Percentiles rank a stretch among this genome's conserved stretches.
phyloP scores from a whole-genome alignment of 2,888 invertebrate genomes.

The Ditula angustiorana region DNA sequence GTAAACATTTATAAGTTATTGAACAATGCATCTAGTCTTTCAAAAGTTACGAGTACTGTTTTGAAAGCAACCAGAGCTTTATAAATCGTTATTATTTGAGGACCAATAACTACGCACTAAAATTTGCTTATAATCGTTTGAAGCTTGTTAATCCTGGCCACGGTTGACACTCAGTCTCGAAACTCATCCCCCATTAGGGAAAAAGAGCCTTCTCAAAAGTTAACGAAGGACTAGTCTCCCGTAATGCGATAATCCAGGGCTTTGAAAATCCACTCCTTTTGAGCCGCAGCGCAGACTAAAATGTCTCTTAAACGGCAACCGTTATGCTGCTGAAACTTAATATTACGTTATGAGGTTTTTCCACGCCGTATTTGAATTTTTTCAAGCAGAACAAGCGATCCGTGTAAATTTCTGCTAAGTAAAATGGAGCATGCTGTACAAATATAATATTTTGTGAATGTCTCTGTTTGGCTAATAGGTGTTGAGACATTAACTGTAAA shows the following conservation, averaged over 20 bases:
- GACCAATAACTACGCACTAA: not conserved
- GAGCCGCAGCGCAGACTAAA: constrained; percentile 41
- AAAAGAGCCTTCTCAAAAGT: constrained; percentile 47
- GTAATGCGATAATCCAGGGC: constrained; percentile 50
- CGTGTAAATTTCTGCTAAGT: constrained; percentile 4
- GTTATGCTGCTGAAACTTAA: constrained; percentile 2
- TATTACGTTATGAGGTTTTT: not conserved
- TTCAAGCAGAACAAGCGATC: constrained; percentile 47
- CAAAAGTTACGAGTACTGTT: too few species aligned
- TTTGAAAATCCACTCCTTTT: constrained; percentile 41
- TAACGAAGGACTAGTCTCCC: constrained; percentile 49
- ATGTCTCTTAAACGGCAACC: not conserved
- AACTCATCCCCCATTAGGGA: constrained; percentile 45
- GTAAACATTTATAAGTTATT: too few species aligned
- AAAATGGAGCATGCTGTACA: too few species aligned
- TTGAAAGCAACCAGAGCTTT: too few species aligned
- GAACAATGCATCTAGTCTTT: too few species aligned
- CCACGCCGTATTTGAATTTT: constrained; percentile 36
- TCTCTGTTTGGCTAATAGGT: too few species aligned
- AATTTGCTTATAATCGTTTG: not conserved
- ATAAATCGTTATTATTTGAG: too few species aligned
- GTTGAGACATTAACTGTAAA: too few species aligned
- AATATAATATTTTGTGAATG: too few species aligned
- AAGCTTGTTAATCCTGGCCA: constrained; percentile 43
- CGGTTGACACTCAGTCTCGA: constrained; percentile 44